Evolutionary conservation across 2,113 vertebrate species (phyloP), one percentile per base, ranked within the genome.

Genomic region (Amia ocellicauda): DNA sequence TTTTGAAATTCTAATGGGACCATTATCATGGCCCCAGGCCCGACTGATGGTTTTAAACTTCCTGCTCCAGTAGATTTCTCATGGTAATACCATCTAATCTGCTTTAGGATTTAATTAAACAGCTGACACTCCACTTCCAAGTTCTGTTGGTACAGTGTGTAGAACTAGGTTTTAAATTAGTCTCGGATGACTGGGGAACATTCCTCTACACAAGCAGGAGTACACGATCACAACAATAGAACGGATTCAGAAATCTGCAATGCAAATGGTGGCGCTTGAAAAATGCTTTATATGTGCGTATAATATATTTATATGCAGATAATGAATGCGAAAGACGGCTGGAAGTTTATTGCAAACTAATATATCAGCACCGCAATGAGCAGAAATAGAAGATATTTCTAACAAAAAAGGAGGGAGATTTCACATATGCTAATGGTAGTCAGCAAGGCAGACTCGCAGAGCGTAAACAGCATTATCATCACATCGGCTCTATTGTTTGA

Each of bases 121-220:
- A 77, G 74, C 82, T 84, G 81, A 80, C 79, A 80, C 58, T 81
- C 79, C 81, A 73, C 81, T 85, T 82, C 78, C 78, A 72, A 74
- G 31, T 78, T 78, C 69, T 80, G 74, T 82, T 85, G 80, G 66
- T 69, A 80, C 77, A 67, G 72, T 71, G 81, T 85, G 81, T 80
- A 80, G 75, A 84, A 83, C 83, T 84, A 78, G 81, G 81, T 83
- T 89, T 87, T 84, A 86, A 84, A 78, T 82, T 80, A 76, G 75
- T 77, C 76, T 53, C 67, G 74, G 55, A 75, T 76, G 74, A 74
- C 75, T 83, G 66, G 76, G 73, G 79, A 67, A 77, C 81, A 79
- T 78, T 73, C 76, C 66, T 76, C 77, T 72, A 75, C 78, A 83
- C 79, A 82, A 79, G 28, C 57, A 36, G 14, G 24, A 59, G 40